Percentiles rank a stretch among this genome's conserved stretches.
Evolutionary conservation across 2,113 vertebrate species (phyloP).

Genomic region (Saimiri boliviensis): DNA sequence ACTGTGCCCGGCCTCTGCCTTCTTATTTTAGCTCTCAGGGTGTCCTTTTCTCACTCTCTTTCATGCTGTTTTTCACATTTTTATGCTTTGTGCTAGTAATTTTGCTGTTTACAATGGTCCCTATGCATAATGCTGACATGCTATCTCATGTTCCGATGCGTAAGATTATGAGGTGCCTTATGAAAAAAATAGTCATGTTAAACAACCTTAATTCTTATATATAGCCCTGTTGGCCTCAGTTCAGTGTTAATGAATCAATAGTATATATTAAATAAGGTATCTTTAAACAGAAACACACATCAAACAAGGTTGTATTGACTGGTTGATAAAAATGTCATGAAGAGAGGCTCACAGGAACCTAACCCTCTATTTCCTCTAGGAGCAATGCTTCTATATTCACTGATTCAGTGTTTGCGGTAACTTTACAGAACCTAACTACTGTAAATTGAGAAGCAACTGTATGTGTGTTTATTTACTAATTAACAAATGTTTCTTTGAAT

Average conservation of each 20-base stretch:
- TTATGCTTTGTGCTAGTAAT: background rate
- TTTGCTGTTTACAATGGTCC: background rate
- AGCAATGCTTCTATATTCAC: background rate
- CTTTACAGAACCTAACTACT: background rate
- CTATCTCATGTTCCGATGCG: background rate
- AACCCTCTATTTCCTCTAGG: background rate
- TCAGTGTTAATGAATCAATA: constrained; percentile 25
- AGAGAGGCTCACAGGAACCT: background rate
- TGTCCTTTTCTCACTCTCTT: background rate
- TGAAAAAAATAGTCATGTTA: background rate
- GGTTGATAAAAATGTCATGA: background rate
- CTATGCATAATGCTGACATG: background rate
- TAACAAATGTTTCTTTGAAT: background rate
- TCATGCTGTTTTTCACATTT: background rate
- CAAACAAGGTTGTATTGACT: background rate
- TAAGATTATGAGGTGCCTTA: background rate
- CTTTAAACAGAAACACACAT: constrained; percentile 2
- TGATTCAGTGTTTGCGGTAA: background rate
- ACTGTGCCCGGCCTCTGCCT: background rate
- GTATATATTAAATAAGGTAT: background rate
- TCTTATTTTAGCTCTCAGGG: background rate
- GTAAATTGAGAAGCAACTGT: background rate
- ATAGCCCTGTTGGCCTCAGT: background rate
- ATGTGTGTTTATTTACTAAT: background rate
- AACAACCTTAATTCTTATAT: background rate